Evolutionary conservation across 2,888 invertebrate species (phyloP), one percentile per base, ranked within the genome.

Genomic region (Mythimna pallens): DNA sequence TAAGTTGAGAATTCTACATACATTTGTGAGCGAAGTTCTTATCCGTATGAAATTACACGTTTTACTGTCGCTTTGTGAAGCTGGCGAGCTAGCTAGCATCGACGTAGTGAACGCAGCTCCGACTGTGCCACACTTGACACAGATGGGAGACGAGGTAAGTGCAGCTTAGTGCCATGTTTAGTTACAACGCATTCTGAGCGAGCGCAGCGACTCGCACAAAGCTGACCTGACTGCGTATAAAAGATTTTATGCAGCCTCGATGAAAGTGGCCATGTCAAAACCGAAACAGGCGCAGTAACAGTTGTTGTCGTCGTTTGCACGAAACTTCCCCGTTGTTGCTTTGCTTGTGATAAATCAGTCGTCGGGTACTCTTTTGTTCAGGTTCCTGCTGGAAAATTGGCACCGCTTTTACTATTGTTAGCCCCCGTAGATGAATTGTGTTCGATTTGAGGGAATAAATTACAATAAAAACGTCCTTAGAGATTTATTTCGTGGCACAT

Each of bases 291-390:
- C 62, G 55, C 69, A 68, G 81, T 78, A 84, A 85, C 86, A 85
- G 86, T 87, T 89, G 88, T 78, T 84, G 76, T 70, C 81, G 87
- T 84, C 86, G 86, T 80, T 83, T 83, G 76, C 74, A 77, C 76
- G 71, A 76, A 89, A 89, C 87, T 88, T 89, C 87, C 76, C 78
- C 82, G 85, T 88, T 87, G 88, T 89, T 87, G 82, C 85, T 88
- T 84, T 79, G 83, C 76, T 83, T 78, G 87, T 89, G 90, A 92
- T 91, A 91, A 91, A 92, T 90, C 85, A 89, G 82, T 85, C 72
- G 87, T 77, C 64, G 75, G 80, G 80, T 54, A 71, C 71, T 86
- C 83, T 87, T 87, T 91, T 91, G 91, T 89, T 87, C 86, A 84
- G 82, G 74, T 65, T 83, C 78, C 78, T 86, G 87, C 88, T 88